These are phyloP conservation scores for Bos javanicus DNA, from an alignment of 2,113 vertebrate genomes.

Conservation along the genomic window DNA sequence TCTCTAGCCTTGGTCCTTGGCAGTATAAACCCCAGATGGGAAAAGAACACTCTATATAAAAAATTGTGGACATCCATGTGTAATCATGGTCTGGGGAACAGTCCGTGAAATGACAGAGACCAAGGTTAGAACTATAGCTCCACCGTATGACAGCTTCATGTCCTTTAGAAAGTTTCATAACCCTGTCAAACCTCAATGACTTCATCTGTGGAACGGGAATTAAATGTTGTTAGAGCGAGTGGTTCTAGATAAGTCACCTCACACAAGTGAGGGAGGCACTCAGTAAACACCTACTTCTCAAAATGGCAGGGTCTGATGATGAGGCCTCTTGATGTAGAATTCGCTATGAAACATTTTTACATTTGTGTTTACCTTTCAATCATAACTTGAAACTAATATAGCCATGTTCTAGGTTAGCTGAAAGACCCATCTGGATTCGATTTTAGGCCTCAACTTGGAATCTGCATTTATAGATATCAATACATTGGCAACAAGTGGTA, in stretches of 20 bases:
- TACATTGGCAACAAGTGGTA: not conserved
- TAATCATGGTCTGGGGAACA: not conserved
- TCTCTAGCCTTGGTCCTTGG: not conserved
- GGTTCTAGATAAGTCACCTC: not conserved
- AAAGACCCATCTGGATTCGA: not conserved
- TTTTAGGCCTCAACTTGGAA: not conserved
- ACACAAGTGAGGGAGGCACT: not conserved
- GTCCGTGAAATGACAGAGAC: not conserved
- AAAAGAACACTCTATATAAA: not conserved
- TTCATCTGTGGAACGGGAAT: not conserved
- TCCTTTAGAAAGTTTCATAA: not conserved
- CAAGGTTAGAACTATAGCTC: not conserved
- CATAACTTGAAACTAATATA: not conserved
- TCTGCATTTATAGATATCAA: not conserved
- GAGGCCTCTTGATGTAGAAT: not conserved
- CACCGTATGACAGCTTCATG: fast-evolving
- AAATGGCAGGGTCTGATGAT: not conserved
- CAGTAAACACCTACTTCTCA: not conserved
- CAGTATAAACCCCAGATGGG: not conserved
- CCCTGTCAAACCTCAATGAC: not conserved
- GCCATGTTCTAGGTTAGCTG: not conserved
- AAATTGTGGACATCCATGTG: not conserved
- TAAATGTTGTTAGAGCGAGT: not conserved
- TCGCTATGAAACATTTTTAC: not conserved
- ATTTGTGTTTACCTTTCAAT: not conserved